Conservation (phyloP, 2,888 invertebrate species). For the Brassicogethes aeneus region DNA sequence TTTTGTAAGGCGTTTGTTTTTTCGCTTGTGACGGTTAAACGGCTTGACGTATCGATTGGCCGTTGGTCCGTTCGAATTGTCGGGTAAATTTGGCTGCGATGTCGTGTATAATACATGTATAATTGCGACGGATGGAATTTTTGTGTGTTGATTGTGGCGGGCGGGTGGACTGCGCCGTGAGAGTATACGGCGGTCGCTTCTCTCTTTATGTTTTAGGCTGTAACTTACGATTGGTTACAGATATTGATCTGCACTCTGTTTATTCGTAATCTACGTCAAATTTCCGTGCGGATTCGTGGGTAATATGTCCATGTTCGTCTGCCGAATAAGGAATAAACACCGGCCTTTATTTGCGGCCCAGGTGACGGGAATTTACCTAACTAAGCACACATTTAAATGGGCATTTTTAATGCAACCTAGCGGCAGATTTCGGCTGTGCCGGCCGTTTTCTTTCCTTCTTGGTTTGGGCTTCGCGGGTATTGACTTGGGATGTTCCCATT, state of each 20-base stretch:
- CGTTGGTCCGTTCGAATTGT: slow-evolving; percentile 28
- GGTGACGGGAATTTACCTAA: slow-evolving; percentile 3
- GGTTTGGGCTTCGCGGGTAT: slow-evolving; percentile 28
- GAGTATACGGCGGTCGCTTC: slow-evolving; percentile 16
- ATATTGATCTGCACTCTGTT: slow-evolving; percentile 36
- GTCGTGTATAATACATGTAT: slow-evolving; percentile 35
- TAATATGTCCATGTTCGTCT: slow-evolving; percentile 27
- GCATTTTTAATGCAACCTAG: slow-evolving; percentile 14
- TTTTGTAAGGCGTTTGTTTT: too few species aligned
- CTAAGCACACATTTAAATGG: background rate
- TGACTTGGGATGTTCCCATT: slow-evolving; percentile 35
- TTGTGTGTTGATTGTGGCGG: slow-evolving; percentile 24
- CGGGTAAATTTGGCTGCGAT: slow-evolving; percentile 39
- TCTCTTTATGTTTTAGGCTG: slow-evolving; percentile 35
- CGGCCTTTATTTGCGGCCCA: background rate
- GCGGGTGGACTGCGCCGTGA: slow-evolving; percentile 23
- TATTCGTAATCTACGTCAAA: slow-evolving; percentile 36
- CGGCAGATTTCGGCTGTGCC: too few species aligned
- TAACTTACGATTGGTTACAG: slow-evolving; percentile 38
- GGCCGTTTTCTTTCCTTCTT: background rate
- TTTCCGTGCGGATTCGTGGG: slow-evolving; percentile 30
- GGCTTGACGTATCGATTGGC: slow-evolving; percentile 24
- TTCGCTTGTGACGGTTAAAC: slow-evolving; percentile 11
- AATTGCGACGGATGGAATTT: slow-evolving; percentile 20
- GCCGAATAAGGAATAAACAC: slow-evolving; percentile 17